Percentiles rank a stretch among this genome's conserved stretches.
phyloP scores from a whole-genome alignment of 2,888 invertebrate species.

The Iselma pallidipennis region DNA sequence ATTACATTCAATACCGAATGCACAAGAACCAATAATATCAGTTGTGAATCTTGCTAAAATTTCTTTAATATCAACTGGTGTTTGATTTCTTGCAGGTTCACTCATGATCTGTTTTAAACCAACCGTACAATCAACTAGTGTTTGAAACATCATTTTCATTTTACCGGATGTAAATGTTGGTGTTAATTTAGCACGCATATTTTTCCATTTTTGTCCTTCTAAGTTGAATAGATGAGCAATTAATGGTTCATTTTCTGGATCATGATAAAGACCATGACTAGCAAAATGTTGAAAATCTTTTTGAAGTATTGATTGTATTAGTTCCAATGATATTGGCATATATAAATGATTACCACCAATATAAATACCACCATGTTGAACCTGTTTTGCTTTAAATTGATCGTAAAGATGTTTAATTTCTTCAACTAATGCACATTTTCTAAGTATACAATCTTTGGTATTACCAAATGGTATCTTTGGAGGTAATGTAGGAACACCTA shows the following conservation, averaged over 20 bases:
- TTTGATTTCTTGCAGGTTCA: background rate
- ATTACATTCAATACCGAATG: slow-evolving; percentile 63
- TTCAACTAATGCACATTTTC: background rate
- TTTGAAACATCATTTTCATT: slow-evolving; percentile 48
- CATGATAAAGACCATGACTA: slow-evolving; percentile 37
- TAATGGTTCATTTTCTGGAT: slow-evolving; percentile 39
- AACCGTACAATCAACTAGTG: slow-evolving; percentile 36
- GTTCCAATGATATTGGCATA: slow-evolving; percentile 26
- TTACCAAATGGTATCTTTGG: background rate
- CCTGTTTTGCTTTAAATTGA: background rate
- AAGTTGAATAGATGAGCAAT: slow-evolving; percentile 28
- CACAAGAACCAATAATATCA: slow-evolving; percentile 63
- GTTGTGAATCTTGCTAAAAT: slow-evolving; percentile 61
- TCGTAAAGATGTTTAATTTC: background rate
- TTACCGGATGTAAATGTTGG: slow-evolving; percentile 54
- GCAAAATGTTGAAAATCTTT: slow-evolving; percentile 46
- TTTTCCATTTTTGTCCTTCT: slow-evolving; percentile 49
- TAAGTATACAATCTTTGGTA: background rate
- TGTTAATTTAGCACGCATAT: slow-evolving; percentile 46
- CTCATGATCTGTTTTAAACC: background rate
- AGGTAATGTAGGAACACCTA: background rate
- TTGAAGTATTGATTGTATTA: slow-evolving; percentile 41
- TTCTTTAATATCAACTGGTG: slow-evolving; percentile 50
- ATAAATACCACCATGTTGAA: background rate
- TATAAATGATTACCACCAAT: background rate